Conservation (phyloP, 2,888 invertebrate species). For the Tipula confusa region DNA sequence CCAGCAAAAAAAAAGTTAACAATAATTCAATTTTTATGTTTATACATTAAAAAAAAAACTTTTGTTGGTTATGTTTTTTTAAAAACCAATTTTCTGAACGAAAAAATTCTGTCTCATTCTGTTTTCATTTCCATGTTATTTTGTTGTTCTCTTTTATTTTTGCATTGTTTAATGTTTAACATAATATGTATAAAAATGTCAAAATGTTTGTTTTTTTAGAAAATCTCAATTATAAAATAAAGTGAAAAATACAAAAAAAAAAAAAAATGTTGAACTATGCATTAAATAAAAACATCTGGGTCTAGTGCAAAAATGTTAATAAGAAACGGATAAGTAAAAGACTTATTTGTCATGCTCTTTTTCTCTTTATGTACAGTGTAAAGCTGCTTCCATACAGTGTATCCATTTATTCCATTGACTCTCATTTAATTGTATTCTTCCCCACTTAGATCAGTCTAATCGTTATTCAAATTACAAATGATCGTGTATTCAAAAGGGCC, state of each 20-base stretch:
- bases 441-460: too few species aligned
- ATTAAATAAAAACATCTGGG: not conserved
- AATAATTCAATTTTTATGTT: not conserved
- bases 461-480: too few species aligned
- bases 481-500: too few species aligned
- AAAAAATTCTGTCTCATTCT: not conserved
- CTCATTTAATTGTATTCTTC: too few species aligned
- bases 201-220: not conserved
- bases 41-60: not conserved
- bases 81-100: not conserved
- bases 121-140: too few species aligned
- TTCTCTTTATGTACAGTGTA: not conserved
- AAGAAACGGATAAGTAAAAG: not conserved
- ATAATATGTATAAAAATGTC: not conserved
- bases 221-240: not conserved
- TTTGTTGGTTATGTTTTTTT: not conserved
- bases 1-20: not conserved
- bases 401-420: too few species aligned
- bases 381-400: too few species aligned
- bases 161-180: not conserved
- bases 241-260: not conserved
- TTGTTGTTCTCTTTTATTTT: too few species aligned
- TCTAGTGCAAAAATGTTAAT: not conserved
- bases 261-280: not conserved
- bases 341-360: not conserved